phyloP scores from a whole-genome alignment of 2,888 invertebrate genomes.

The Chorisops tibialis region DNA sequence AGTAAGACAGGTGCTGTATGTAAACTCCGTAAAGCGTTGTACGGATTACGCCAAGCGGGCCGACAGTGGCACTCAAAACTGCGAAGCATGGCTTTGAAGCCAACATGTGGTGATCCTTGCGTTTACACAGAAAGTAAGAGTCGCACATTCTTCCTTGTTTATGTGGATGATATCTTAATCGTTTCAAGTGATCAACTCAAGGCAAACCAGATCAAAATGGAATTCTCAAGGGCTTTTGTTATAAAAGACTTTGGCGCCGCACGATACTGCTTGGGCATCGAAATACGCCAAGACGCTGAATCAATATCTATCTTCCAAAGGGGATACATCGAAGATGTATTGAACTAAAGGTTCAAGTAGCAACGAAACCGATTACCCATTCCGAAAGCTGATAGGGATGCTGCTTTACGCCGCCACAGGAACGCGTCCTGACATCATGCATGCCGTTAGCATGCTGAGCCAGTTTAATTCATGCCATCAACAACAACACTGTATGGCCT shows the following conservation, averaged over 20 bases:
- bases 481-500: slow-evolving; percentile 20
- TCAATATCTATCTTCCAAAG: background rate
- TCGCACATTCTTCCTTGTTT: background rate
- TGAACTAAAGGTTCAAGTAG: no score
- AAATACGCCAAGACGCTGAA: background rate
- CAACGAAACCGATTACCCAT: background rate
- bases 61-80: slow-evolving; percentile 35
- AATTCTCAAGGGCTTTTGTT: background rate
- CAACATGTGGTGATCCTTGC: slow-evolving; percentile 34
- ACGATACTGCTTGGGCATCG: background rate
- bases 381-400: slow-evolving; percentile 27
- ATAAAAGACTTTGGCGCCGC: background rate
- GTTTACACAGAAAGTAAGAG: slow-evolving; percentile 26
- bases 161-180: background rate
- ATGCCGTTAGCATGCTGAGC: slow-evolving; percentile 34
- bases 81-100: slow-evolving; percentile 29
- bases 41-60: slow-evolving; percentile 35
- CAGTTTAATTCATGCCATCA: slow-evolving; percentile 19
- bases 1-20: slow-evolving; percentile 31
- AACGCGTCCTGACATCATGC: slow-evolving; percentile 35
- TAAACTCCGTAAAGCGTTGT: slow-evolving; percentile 32
- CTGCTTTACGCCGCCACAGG: slow-evolving; percentile 32
- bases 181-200: background rate
- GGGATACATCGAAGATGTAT: background rate
- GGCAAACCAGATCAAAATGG: background rate